Evolutionary conservation across 2,113 vertebrate genomes (phyloP), one percentile per base, ranked within the genome.

Genomic region (Gobius niger): DNA sequence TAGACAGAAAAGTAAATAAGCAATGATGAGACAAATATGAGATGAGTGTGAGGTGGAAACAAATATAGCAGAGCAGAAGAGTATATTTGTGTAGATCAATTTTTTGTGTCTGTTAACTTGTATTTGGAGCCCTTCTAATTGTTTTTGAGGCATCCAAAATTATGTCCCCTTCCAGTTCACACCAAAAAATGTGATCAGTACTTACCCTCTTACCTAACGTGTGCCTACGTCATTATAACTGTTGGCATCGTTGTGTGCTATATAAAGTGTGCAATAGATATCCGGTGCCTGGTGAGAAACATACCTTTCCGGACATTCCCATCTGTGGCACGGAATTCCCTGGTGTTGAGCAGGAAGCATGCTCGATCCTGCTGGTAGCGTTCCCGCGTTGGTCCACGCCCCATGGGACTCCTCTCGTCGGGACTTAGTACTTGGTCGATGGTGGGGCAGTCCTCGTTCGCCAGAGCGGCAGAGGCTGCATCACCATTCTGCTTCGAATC

Each of bases 271-370:
- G 49, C 60, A 53, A 67, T 64, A 67, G 67, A 73, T 69, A 42
- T 85, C 65, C 52, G 67, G 75, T 73, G 76, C 83, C 83, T 19
- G 74, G 68, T 64, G 72, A 51, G 73, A 67, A 47, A 85, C 85
- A 65, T 92, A 96, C 95, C 96, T 97, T 96, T 97, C 85, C 95
- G 93, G 88, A 96, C 94, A 87, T 95, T 96, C 72, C 95, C 94
- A 72, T 96, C 96, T 70, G 95, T 92, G 83, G 95, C 93, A 57
- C 95, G 94, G n/a, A 95, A 95, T 89, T 97, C 96, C 11, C 93
- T 92, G 41, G 94, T 93, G 88, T 95, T 94, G 84, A 97, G 94
- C 78, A 97, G 93, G 91, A 97, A 97, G 91, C 96, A 97, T 84
- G 96, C 96, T 7, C 94, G 92, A 87, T 97, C 96, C 72, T 95